Evolutionary conservation across 2,888 invertebrate genomes (phyloP).

Genomic region (Andrena haemorrhoa): DNA sequence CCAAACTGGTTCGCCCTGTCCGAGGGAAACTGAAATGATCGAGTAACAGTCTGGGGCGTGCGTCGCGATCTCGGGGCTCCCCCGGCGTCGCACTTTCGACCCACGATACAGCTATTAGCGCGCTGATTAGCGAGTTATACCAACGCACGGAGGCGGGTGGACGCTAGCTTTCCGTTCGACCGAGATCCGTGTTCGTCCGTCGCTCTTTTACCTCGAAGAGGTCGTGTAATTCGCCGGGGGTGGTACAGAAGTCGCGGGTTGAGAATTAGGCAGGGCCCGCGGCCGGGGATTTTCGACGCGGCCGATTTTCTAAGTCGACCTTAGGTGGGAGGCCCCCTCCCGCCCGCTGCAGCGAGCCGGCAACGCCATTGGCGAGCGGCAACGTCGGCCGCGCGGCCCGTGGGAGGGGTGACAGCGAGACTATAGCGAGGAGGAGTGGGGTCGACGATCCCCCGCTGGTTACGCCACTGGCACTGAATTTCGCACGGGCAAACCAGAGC

Average conservation of each 20-base stretch:
- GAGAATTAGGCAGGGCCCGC: conserved; percentile 46
- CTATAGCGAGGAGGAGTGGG: conserved; percentile 58
- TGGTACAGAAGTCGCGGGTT: neutral
- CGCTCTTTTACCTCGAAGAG: too few relatives aligned
- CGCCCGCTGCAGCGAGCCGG: conserved; percentile 68
- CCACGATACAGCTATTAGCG: conserved; percentile 15
- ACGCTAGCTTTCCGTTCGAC: too few relatives aligned
- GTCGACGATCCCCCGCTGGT: conserved; percentile 55
- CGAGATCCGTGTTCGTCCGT: too few relatives aligned
- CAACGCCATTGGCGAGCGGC: conserved; percentile 75
- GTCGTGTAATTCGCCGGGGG: too few relatives aligned
- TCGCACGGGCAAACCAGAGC: conserved; percentile 67
- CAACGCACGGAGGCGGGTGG: too few relatives aligned
- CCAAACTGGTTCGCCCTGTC: conserved; percentile 19
- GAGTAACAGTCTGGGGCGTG: conserved; percentile 4
- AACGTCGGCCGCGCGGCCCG: conserved; percentile 59
- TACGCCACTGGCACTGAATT: conserved; percentile 74
- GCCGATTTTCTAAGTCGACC: conserved; percentile 66
- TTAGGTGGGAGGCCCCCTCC: conserved; percentile 65
- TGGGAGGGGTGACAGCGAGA: conserved; percentile 59
- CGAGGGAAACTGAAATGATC: conserved; percentile 4
- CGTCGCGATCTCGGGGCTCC: neutral
- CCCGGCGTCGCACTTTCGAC: conserved; percentile 8
- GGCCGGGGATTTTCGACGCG: conserved; percentile 60
- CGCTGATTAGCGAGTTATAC: conserved; percentile 1